Percentiles rank a stretch among this genome's conserved stretches.
Conservation (phyloP, 2,888 invertebrate genomes). For the Cheilosia grossa region DNA sequence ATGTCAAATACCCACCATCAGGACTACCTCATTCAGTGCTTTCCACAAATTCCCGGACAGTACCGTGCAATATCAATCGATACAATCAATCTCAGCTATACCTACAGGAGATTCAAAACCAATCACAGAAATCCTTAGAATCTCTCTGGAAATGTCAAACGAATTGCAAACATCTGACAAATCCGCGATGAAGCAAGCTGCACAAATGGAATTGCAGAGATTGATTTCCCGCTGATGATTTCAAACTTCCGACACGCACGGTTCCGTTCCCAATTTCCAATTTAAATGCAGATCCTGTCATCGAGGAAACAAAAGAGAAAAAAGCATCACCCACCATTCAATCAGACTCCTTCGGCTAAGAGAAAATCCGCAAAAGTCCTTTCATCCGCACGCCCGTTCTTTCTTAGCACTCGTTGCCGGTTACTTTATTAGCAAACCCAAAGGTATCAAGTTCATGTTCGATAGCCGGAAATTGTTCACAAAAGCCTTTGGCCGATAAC, state of each 20-base stretch:
- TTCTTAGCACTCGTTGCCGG: not conserved
- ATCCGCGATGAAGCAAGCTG: slow-evolving; percentile 28
- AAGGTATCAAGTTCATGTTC: slow-evolving; percentile 48
- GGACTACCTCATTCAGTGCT: too few species aligned
- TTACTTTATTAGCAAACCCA: slow-evolving; percentile 51
- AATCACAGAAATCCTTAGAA: slow-evolving; percentile 61
- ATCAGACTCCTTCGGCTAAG: slow-evolving; percentile 33
- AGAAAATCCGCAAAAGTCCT: slow-evolving; percentile 34
- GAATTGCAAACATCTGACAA: slow-evolving; percentile 50
- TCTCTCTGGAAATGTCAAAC: not conserved
- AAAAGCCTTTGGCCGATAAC: slow-evolving; percentile 67
- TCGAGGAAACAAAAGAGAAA: not conserved
- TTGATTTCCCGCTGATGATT: slow-evolving; percentile 37
- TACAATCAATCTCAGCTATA: not conserved
- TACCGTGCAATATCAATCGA: too few species aligned
- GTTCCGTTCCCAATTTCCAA: slow-evolving; percentile 51
- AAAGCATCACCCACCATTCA: slow-evolving; percentile 28
- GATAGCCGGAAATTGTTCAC: slow-evolving; percentile 67
- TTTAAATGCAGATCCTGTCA: slow-evolving; percentile 72
- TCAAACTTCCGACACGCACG: not conserved
- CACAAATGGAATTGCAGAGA: slow-evolving; percentile 49
- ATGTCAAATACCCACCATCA: too few species aligned
- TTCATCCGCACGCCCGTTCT: not conserved
- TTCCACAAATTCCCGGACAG: too few species aligned
- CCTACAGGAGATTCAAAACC: slow-evolving; percentile 43